These are phyloP conservation scores for Brachionus paranguensis DNA, from an alignment of 1,140 invertebrate species.

Conservation along the genomic window DNA sequence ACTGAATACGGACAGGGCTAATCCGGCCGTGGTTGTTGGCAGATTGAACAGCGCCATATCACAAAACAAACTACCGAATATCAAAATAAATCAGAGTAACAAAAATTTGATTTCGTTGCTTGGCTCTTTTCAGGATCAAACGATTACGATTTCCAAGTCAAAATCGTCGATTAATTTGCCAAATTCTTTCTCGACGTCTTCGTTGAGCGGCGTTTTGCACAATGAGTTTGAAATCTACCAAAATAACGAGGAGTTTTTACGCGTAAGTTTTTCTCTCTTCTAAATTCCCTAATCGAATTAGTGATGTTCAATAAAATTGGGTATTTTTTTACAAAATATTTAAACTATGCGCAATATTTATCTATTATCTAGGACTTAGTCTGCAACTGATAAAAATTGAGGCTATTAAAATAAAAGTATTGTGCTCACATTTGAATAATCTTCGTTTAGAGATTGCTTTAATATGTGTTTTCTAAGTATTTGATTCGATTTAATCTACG, in stretches of 20 bases:
- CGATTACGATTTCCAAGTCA: neutral
- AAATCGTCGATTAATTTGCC: neutral
- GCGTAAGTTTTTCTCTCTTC: neutral
- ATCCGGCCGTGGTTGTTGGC: neutral
- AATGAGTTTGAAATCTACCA: slow-evolving; percentile 2
- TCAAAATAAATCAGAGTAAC: neutral
- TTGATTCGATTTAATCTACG: too few relatives aligned
- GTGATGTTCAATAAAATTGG: neutral
- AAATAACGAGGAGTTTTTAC: neutral
- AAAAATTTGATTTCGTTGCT: neutral
- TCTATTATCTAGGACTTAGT: too few relatives aligned
- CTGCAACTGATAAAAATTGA: too few relatives aligned
- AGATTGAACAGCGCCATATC: neutral
- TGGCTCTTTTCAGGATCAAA: neutral
- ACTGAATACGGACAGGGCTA: neutral
- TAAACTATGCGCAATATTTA: too few relatives aligned
- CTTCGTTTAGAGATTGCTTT: too few relatives aligned
- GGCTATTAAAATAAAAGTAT: too few relatives aligned
- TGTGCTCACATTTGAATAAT: too few relatives aligned
- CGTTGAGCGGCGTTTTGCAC: neutral
- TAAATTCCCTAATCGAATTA: neutral
- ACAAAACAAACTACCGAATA: neutral
- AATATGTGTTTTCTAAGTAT: too few relatives aligned
- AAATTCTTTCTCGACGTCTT: neutral
- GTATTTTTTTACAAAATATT: too few relatives aligned